Percentiles rank a stretch among this genome's conserved stretches.
Evolutionary conservation across 2,113 vertebrate species (phyloP).

Genomic region (Lampris megalopsis): DNA sequence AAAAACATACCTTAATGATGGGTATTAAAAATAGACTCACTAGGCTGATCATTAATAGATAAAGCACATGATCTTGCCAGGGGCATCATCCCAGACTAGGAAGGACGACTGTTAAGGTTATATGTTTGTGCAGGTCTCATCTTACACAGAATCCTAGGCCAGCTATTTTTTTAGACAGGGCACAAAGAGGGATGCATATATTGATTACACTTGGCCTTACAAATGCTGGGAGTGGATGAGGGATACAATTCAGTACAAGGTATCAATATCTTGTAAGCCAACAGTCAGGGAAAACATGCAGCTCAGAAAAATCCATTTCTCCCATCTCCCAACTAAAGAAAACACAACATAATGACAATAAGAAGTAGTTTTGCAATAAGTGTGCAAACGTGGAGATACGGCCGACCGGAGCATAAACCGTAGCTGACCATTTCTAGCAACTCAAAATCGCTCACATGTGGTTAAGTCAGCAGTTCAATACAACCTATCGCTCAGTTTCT

Average conservation of each 20-base stretch:
- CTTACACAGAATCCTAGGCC: background rate
- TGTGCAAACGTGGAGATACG: too few species aligned
- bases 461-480: background rate
- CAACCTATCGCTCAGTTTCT: slow-evolving; percentile 18
- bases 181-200: background rate
- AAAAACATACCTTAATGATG: too few species aligned
- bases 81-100: background rate
- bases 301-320: too few species aligned
- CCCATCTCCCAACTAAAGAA: too few species aligned
- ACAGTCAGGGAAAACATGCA: too few species aligned
- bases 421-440: background rate
- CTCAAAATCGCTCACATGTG: background rate
- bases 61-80: background rate
- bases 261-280: background rate
- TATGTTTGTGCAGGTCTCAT: background rate
- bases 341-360: background rate
- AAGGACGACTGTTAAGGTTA: background rate
- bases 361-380: background rate
- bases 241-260: background rate
- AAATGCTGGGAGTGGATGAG: background rate
- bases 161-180: background rate
- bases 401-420: background rate
- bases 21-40: too few species aligned
- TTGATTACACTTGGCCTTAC: slow-evolving; percentile 1
- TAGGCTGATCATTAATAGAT: background rate